phyloP scores from a whole-genome alignment of 2,888 invertebrate species.

The Phyllotreta cruciferae region DNA sequence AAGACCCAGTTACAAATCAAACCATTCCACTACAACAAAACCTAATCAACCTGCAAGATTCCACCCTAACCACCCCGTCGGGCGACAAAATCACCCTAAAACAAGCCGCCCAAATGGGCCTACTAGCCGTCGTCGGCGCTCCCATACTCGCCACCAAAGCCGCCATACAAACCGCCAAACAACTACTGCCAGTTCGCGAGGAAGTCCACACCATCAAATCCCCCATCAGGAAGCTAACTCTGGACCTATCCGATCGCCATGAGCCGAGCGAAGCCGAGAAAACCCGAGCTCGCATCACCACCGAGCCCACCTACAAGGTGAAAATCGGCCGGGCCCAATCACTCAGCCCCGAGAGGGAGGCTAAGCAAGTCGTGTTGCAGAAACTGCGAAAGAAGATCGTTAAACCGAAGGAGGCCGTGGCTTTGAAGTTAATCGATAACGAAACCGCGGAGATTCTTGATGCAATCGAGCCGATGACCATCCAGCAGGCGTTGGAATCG shows the following conservation, averaged over 20 bases:
- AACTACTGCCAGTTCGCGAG: conserved; percentile 15
- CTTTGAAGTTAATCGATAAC: conserved; percentile 79
- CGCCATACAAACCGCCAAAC: conserved; percentile 69
- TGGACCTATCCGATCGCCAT: conserved; percentile 55
- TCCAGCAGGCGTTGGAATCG: conserved; percentile 77
- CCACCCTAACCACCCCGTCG: conserved; percentile 71
- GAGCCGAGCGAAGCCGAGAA: conserved; percentile 65
- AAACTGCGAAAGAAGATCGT: conserved; percentile 80
- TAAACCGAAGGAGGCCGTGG: conserved; percentile 77
- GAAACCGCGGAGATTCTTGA: conserved; percentile 76
- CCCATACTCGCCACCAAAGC: conserved; percentile 77
- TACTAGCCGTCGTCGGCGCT: conserved; percentile 77
- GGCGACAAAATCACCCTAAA: conserved; percentile 73
- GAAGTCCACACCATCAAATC: too few species aligned
- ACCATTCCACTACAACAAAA: conserved; percentile 73
- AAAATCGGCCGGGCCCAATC: conserved; percentile 69
- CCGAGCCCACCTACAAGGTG: conserved; percentile 73
- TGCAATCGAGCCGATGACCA: conserved; percentile 68
- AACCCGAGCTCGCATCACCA: conserved; percentile 65
- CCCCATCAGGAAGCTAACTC: too few species aligned
- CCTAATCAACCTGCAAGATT: conserved; percentile 75
- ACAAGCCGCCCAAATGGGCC: conserved; percentile 79
- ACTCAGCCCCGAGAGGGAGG: conserved; percentile 67
- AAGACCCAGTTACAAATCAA: conserved; percentile 73
- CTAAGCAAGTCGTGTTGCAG: conserved; percentile 75